Conservation (phyloP, 2,888 invertebrate genomes). For the Oegoconia quadripuncta region DNA sequence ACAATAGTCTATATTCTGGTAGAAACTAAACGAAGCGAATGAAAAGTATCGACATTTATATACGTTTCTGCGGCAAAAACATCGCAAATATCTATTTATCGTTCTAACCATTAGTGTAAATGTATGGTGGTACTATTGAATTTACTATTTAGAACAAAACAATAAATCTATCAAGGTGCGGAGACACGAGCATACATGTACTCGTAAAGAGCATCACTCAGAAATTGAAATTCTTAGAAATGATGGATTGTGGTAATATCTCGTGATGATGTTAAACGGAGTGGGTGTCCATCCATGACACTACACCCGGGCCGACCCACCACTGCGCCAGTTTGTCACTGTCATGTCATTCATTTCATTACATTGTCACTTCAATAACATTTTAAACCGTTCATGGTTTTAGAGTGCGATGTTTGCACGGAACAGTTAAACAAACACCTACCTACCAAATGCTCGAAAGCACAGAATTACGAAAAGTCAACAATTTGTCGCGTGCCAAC, state of each 20-base stretch:
- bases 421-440: constrained; percentile 57
- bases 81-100: no score
- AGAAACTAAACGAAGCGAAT: constrained; percentile 1
- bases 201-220: constrained; percentile 34
- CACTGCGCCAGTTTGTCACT: constrained; percentile 44
- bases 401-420: constrained; percentile 50
- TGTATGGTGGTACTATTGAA: no score
- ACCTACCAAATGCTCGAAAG: constrained; percentile 49
- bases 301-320: constrained; percentile 31
- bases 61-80: no score
- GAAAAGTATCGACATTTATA: constrained; percentile 2
- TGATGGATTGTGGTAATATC: constrained; percentile 35
- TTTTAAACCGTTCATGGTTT: constrained; percentile 57
- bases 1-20: constrained; percentile 46
- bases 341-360: constrained; percentile 50
- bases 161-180: constrained; percentile 1
- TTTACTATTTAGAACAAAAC: constrained; percentile 16
- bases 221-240: constrained; percentile 38
- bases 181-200: constrained; percentile 35
- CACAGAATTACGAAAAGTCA: constrained; percentile 45
- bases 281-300: constrained; percentile 26
- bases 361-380: constrained; percentile 56
- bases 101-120: no score
- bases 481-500: constrained; percentile 32
- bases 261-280: constrained; percentile 15